phyloP scores from a whole-genome alignment of 1,140 invertebrate genomes.

The Stratiolaelaps scimitus region DNA sequence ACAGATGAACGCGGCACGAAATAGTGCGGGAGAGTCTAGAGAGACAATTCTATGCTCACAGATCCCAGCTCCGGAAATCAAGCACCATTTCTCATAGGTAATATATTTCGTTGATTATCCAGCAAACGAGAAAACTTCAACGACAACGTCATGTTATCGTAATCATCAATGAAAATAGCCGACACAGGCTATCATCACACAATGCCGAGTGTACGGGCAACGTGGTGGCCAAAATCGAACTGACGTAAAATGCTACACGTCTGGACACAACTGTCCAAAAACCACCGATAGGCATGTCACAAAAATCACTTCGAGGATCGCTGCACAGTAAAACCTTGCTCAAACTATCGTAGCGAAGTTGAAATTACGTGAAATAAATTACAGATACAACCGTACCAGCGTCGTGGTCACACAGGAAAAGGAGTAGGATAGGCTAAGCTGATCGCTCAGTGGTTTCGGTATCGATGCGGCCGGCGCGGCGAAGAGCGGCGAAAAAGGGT shows the following conservation, averaged over 20 bases:
- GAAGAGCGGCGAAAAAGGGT: no score
- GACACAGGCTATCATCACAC: no score
- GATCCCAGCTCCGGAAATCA: background rate
- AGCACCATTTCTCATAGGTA: background rate
- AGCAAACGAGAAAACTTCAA: no score
- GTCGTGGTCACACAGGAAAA: constrained; percentile 28
- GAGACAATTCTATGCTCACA: background rate
- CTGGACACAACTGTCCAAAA: background rate
- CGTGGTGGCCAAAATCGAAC: no score
- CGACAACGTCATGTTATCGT: no score
- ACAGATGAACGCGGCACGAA: background rate
- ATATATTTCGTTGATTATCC: background rate
- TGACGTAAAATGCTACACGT: background rate
- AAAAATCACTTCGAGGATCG: background rate
- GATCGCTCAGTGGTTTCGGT: constrained; percentile 7
- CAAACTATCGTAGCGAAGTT: background rate
- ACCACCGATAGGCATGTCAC: background rate
- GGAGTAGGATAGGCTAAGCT: background rate
- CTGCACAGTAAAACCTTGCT: background rate
- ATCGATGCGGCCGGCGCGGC: background rate
- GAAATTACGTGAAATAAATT: no score
- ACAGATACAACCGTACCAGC: background rate
- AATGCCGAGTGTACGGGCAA: no score
- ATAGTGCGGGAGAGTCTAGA: background rate
- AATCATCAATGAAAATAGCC: no score